phyloP scores from a whole-genome alignment of 2,888 invertebrate species.

The Dexiosoma caninum region DNA sequence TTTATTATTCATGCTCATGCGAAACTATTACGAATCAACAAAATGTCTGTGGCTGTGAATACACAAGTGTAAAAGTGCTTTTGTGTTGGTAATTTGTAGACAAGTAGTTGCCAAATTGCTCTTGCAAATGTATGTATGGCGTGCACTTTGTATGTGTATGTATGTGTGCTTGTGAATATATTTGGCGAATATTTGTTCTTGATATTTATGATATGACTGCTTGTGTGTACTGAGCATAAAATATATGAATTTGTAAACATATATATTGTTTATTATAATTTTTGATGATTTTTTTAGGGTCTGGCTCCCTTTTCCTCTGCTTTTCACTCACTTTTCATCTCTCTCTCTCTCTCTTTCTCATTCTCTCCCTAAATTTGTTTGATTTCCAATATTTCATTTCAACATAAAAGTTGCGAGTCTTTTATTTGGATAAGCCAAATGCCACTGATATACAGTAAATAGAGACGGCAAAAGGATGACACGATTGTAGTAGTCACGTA shows the following conservation, averaged over 20 bases:
- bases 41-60: not conserved
- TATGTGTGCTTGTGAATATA: not conserved
- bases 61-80: not conserved
- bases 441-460: no score
- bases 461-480: no score
- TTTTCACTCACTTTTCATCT: not conserved
- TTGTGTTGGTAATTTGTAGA: not conserved
- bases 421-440: no score
- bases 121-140: not conserved
- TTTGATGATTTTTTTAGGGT: not conserved
- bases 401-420: no score
- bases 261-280: conserved; percentile 28
- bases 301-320: not conserved
- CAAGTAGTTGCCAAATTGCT: not conserved
- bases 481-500: no score
- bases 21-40: conserved; percentile 22
- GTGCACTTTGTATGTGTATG: no score
- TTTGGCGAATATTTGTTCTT: not conserved
- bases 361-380: no score
- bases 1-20: conserved; percentile 39
- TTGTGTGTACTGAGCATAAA: not conserved
- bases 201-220: not conserved
- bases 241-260: not conserved
- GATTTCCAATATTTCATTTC: no score
- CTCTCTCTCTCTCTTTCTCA: not conserved